Conservation (phyloP, 2,113 vertebrate genomes). For the Poecile atricapillus region DNA sequence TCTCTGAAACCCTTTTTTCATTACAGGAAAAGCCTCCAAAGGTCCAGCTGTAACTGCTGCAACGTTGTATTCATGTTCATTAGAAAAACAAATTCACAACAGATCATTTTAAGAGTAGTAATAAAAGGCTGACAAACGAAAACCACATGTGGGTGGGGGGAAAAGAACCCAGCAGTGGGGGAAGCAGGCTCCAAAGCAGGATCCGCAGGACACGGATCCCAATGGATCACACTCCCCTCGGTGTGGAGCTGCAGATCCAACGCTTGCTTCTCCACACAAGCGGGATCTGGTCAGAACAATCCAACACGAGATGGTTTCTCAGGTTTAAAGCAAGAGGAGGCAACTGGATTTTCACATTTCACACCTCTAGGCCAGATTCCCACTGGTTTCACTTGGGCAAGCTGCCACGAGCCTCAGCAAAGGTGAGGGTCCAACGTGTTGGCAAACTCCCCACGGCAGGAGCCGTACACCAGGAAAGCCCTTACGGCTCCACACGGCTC, state of each 20-base stretch:
- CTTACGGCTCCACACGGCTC: background rate
- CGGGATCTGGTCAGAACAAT: background rate
- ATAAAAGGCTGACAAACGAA: constrained; percentile 44
- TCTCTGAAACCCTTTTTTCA: background rate
- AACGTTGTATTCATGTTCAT: background rate
- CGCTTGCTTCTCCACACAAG: background rate
- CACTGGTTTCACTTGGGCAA: background rate
- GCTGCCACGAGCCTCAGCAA: background rate
- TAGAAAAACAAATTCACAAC: constrained; percentile 45
- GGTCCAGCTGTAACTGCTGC: background rate
- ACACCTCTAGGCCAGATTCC: background rate
- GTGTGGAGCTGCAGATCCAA: background rate
- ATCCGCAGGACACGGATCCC: background rate
- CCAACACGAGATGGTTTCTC: background rate
- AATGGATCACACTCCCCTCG: background rate
- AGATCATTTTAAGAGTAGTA: constrained; percentile 48
- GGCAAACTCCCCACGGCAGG: background rate
- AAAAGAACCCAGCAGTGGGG: background rate
- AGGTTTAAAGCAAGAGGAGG: background rate
- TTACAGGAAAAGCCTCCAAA: background rate
- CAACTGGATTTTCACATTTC: background rate
- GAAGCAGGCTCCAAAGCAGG: background rate
- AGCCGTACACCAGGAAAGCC: background rate
- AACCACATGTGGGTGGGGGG: background rate
- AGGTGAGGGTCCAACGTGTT: background rate